These are phyloP conservation scores for Euplexia lucipara DNA, from an alignment of 2,888 invertebrate species.

Conservation along the genomic window DNA sequence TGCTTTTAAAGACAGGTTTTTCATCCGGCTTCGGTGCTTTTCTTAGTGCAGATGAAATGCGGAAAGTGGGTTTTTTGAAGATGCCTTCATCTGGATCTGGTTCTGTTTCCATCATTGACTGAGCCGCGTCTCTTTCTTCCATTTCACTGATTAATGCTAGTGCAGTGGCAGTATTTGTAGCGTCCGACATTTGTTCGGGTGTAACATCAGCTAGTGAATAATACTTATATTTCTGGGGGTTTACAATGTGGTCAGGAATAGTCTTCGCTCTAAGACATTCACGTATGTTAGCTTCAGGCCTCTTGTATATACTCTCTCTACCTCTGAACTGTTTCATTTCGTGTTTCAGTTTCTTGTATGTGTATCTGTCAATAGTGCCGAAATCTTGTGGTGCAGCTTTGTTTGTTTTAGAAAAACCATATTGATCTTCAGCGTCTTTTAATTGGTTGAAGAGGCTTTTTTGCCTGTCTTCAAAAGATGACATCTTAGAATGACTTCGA, in stretches of 20 bases:
- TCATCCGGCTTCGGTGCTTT: slow-evolving; percentile 68
- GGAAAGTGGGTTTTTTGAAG: slow-evolving; percentile 86
- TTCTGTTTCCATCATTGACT: slow-evolving; percentile 70
- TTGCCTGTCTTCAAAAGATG: slow-evolving; percentile 91
- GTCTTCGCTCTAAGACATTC: slow-evolving; percentile 89
- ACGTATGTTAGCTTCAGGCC: slow-evolving; percentile 92
- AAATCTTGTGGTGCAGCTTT: slow-evolving; percentile 77
- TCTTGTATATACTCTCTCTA: slow-evolving; percentile 95
- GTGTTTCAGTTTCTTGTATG: slow-evolving; percentile 82
- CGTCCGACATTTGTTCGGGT: slow-evolving; percentile 94
- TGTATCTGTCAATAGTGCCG: slow-evolving; percentile 78
- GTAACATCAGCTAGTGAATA: slow-evolving; percentile 95
- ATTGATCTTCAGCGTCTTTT: slow-evolving; percentile 92
- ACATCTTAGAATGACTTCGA: slow-evolving; percentile 70
- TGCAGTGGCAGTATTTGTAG: slow-evolving; percentile 94
- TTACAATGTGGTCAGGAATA: slow-evolving; percentile 90
- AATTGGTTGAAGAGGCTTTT: slow-evolving; percentile 93
- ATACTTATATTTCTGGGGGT: slow-evolving; percentile 96
- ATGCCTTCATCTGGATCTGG: slow-evolving; percentile 71
- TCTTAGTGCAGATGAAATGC: slow-evolving; percentile 79
- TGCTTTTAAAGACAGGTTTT: slow-evolving; percentile 91
- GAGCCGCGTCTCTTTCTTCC: slow-evolving; percentile 86
- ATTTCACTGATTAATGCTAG: slow-evolving; percentile 94
- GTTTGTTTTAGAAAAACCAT: slow-evolving; percentile 80
- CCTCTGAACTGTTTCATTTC: slow-evolving; percentile 92